Evolutionary conservation across 2,888 invertebrate genomes (phyloP).

Genomic region (Tenthredo livida): DNA sequence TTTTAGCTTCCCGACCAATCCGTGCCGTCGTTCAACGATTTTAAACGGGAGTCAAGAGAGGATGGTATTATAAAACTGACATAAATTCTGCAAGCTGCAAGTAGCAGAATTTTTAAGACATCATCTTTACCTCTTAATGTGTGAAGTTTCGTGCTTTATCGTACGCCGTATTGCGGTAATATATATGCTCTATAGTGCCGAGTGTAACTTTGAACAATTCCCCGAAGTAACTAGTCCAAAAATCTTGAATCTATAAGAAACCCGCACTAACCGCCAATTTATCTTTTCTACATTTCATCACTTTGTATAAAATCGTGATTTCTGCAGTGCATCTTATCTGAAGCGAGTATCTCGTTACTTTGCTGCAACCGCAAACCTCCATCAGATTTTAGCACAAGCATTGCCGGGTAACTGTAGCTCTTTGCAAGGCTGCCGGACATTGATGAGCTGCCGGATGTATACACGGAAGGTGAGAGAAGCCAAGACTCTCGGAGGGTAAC

Average conservation of each 20-base stretch:
- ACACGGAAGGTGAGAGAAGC: background rate
- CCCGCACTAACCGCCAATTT: background rate
- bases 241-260: constrained; percentile 8
- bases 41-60: constrained; percentile 21
- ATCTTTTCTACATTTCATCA: background rate
- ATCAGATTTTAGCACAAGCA: constrained; percentile 1
- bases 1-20: constrained; percentile 15
- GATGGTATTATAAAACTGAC: background rate
- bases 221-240: background rate
- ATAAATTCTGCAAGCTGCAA: constrained; percentile 25
- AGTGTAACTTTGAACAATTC: background rate
- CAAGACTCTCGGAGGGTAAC: background rate
- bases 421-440: background rate
- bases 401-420: background rate
- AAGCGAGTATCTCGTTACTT: constrained; percentile 34
- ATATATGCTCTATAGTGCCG: background rate
- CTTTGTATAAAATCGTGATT: constrained; percentile 21
- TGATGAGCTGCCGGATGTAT: background rate
- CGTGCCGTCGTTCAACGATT: constrained; percentile 9
- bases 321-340: background rate
- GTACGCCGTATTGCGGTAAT: background rate
- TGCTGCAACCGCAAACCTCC: background rate
- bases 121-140: constrained; percentile 19
- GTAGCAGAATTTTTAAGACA: constrained; percentile 10
- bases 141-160: constrained; percentile 34